Percentiles rank a stretch among this genome's conserved stretches.
These are phyloP conservation scores for Nephrotoma appendiculata DNA, from an alignment of 2,888 invertebrate species.

Conservation along the genomic window DNA sequence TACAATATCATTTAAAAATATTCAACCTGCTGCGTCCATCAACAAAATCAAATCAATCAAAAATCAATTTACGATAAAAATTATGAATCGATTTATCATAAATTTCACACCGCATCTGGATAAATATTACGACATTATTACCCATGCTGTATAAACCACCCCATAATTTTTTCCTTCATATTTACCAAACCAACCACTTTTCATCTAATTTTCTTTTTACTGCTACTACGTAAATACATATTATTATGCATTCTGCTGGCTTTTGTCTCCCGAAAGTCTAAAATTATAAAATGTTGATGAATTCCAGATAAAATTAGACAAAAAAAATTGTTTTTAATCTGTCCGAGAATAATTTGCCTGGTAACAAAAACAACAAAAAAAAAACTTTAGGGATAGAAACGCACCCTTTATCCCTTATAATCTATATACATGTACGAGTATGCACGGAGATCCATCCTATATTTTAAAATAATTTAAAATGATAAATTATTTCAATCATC, in stretches of 20 bases:
- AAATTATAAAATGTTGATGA: background rate
- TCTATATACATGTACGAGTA: background rate
- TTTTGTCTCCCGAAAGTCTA: background rate
- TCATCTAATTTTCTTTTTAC: background rate
- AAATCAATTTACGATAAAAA: background rate
- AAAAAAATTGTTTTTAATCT: background rate
- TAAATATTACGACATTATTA: background rate
- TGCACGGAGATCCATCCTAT: background rate
- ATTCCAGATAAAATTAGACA: background rate
- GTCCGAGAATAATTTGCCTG: background rate
- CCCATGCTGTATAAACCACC: background rate
- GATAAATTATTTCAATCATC: background rate
- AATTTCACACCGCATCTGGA: background rate
- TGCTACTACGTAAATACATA: background rate
- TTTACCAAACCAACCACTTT: background rate
- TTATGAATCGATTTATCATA: background rate
- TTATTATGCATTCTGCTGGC: background rate
- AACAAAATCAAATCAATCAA: too few relatives aligned
- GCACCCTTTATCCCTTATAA: background rate
- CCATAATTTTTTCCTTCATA: background rate
- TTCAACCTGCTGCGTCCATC: too few relatives aligned
- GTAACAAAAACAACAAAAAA: background rate
- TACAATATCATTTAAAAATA: too few relatives aligned
- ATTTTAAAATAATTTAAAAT: background rate
- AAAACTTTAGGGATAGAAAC: background rate